Conservation (phyloP, 1,140 invertebrate species). For the Hydropsyche tenuis region DNA sequence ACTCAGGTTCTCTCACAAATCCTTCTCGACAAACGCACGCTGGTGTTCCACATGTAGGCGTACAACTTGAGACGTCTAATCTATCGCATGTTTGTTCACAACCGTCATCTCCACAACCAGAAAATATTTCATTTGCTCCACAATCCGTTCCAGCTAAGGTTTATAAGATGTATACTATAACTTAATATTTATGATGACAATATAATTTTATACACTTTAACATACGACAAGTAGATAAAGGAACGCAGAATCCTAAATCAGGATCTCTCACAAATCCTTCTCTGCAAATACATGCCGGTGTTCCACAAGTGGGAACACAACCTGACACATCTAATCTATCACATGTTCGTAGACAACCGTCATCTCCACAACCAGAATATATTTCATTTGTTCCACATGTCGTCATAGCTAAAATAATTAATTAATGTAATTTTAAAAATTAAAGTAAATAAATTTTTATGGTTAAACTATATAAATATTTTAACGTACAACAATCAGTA, state of each 20-base stretch:
- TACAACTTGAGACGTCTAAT: background rate
- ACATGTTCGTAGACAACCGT: constrained; percentile 20
- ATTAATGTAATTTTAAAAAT: too few relatives aligned
- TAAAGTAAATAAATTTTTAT: too few relatives aligned
- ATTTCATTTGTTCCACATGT: constrained; percentile 12
- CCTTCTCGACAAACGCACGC: background rate
- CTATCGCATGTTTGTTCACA: background rate
- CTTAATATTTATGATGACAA: background rate
- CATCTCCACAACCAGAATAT: constrained; percentile 25
- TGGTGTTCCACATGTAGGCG: background rate
- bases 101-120: background rate
- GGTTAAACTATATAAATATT: too few relatives aligned
- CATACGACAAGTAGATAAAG: background rate
- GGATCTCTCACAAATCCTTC: background rate
- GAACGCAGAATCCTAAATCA: background rate
- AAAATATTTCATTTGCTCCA: background rate
- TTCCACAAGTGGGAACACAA: background rate
- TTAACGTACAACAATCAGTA: background rate
- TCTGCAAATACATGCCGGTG: background rate
- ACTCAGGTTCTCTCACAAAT: background rate
- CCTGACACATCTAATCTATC: background rate
- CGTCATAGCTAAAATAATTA: background rate
- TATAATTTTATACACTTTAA: background rate
- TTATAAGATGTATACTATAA: background rate
- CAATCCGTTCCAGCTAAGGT: too few relatives aligned